Base-by-base conservation (phyloP, 2,113 vertebrate genomes). In the Antechinus stuartii region DNA sequence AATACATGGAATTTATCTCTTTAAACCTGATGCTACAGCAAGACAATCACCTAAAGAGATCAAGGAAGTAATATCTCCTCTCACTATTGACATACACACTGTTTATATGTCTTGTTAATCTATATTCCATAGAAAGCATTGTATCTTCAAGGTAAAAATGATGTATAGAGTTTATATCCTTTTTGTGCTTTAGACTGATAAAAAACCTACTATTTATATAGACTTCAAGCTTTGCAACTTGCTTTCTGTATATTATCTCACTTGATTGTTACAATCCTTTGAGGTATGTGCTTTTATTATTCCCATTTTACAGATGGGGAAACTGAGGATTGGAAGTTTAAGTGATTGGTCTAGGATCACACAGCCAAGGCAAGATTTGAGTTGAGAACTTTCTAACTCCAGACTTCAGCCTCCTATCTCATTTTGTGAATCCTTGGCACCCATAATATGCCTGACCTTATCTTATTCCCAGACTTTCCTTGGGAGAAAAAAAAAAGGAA, bases 401-500 rank as follows among this genome's bases (percentile, higher is more conserved):
- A 76, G 35, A 76, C 14, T 76, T 76, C 61, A 68, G 12, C 35
- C 35, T 35, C n/a, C 16, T 76, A n/a, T 76, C 35, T 76, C n/a
- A 5, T 84, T 23, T 84, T 1, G 7, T 84, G n/a, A 84, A 42
- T 84, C 68, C 22, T 84, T 84, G 68, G 68, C 68, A n/a, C 19
- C 16, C 7, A 42, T 84, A 84, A 84, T 19, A n/a, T 84, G 19
- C 16, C 68, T 8, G 95, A 30, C 11, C 57, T 97, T 91, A 42
- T 57, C 92, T 95, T 93, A 54, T 93, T 68, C 90, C 25, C 52
- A 53, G 92, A 57, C 68, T 90, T 92, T 95, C 42, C 91, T 35
- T 42, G n/a, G n/a, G 35, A 22, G 16, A 23, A n/a, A 49, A 96
- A 91, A 54, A 96, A 95, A 89, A 2, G n/a, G 61, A 89, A 2